phyloP scores from a whole-genome alignment of 2,113 vertebrate species.

The Amia ocellicauda region DNA sequence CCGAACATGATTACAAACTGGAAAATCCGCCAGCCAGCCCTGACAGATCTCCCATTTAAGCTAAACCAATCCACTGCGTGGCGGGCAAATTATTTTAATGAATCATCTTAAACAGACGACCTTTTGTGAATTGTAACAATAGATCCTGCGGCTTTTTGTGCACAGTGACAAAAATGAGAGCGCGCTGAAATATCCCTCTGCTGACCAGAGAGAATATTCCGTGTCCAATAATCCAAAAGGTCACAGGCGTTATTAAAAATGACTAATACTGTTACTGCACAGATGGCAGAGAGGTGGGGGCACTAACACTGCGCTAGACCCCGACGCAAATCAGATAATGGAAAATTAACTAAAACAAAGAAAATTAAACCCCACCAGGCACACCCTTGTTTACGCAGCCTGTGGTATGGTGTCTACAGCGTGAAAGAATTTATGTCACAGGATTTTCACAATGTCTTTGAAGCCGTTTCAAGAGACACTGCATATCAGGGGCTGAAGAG shows the following conservation, averaged over 20 bases:
- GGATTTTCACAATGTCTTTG: conserved; percentile 3
- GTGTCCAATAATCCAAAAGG: conserved; percentile 50
- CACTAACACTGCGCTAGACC: neutral
- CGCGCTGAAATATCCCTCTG: conserved; percentile 35
- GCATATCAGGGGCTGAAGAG: too few relatives aligned
- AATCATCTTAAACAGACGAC: conserved; percentile 31
- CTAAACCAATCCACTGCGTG: conserved; percentile 44
- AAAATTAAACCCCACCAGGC: neutral
- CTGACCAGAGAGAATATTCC: conserved; percentile 49
- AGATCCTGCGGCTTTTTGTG: conserved; percentile 27
- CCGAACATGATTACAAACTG: conserved; percentile 25
- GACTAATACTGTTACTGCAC: conserved; percentile 40
- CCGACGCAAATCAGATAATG: neutral
- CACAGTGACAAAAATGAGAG: conserved; percentile 14
- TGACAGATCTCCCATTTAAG: conserved; percentile 48
- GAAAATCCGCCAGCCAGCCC: conserved; percentile 34
- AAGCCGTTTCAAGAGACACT: neutral
- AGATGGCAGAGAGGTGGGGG: neutral
- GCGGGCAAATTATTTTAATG: conserved; percentile 30
- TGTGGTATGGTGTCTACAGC: too few relatives aligned
- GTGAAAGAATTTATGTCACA: too few relatives aligned
- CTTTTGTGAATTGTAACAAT: conserved; percentile 10
- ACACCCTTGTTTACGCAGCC: neutral
- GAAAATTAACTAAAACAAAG: neutral
- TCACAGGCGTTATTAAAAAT: conserved; percentile 50